Evolutionary conservation across 2,888 invertebrate genomes (phyloP), one percentile per base, ranked within the genome.

Genomic region (Apeira syringaria): DNA sequence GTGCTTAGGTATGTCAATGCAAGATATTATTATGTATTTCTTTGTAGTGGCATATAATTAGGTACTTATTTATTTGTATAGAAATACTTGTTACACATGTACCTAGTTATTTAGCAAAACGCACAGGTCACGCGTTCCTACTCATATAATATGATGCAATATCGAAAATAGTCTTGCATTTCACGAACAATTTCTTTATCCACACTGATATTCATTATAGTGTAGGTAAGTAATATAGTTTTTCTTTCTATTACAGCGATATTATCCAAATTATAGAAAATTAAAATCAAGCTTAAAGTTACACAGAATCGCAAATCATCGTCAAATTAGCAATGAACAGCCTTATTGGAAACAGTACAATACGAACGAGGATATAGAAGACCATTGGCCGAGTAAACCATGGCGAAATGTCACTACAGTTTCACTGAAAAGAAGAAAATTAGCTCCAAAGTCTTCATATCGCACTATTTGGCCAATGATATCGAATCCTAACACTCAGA

Each of bases 371-470:
- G 45, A 47, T 39, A 35, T 38, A 51, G 39, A 40, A n/a, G n/a
- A n/a, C n/a, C n/a, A n/a, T n/a, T 41, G 53, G 38, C 29, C 51
- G 1, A 78, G 73, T 39, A 75, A 81, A 25, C 70, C 77, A 1
- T 64, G 64, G 64, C 63, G 52, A 2, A 64, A 63, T 36, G 35
- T 47, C 20, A 40, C 56, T 2, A 66, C 56, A 8, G 33, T 59
- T 10, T 42, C 56, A 5, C 17, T 37, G 5, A 49, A 49, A 7
- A 46, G 45, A 15, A 45, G 33, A 8, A 51, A 58, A 15, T 26
- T 38, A 3, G 47, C 37, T 18, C 40, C 44, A 8, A 59, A 47
- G 10, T 61, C 59, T 13, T 56, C 57, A 1, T 37, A 44, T 9
- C 55, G 50, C 20, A 70, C 59, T 20, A 41, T 62, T 41, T 66